Conservation (phyloP, 2,888 invertebrate genomes). For the Caenorhabditis wallacei region DNA sequence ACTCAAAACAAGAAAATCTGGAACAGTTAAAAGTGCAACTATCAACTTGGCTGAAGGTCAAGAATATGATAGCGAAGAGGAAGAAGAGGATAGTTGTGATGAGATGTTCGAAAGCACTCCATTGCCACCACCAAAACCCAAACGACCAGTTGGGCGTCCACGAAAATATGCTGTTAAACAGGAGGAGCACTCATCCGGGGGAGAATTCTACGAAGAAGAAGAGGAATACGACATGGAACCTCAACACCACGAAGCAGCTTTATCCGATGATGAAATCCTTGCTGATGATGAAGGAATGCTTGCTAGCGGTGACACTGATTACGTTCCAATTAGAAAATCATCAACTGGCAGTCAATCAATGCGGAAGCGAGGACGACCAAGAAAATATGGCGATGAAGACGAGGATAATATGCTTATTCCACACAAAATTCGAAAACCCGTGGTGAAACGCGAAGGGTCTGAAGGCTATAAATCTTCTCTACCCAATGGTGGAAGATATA, state of each 20-base stretch:
- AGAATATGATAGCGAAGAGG: not conserved
- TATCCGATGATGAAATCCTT: not conserved
- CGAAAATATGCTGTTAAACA: not conserved
- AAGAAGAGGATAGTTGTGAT: not conserved
- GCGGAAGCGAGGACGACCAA: not conserved
- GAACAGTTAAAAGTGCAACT: slow-evolving; percentile 7
- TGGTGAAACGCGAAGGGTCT: too few relatives aligned
- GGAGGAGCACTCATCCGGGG: too few relatives aligned
- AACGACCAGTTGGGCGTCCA: not conserved
- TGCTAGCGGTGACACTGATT: not conserved
- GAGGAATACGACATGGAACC: too few relatives aligned
- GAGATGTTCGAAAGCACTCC: too few relatives aligned
- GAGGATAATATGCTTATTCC: not conserved
- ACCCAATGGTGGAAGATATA: too few relatives aligned
- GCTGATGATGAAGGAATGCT: not conserved
- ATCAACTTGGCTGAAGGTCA: slow-evolving; percentile 13
- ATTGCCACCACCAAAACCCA: not conserved
- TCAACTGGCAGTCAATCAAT: not conserved
- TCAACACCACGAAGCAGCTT: too few relatives aligned
- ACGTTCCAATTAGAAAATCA: not conserved
- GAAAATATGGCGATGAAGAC: not conserved
- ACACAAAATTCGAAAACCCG: too few relatives aligned
- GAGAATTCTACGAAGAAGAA: too few relatives aligned
- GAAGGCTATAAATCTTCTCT: too few relatives aligned
- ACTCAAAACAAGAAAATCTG: slow-evolving; percentile 7